A percentile compares a stretch with the other conserved stretches of the same genome.
Evolutionary conservation across 2,797 vertebrate genomes (phyloP).

Genomic region (Cyprinella venusta): DNA sequence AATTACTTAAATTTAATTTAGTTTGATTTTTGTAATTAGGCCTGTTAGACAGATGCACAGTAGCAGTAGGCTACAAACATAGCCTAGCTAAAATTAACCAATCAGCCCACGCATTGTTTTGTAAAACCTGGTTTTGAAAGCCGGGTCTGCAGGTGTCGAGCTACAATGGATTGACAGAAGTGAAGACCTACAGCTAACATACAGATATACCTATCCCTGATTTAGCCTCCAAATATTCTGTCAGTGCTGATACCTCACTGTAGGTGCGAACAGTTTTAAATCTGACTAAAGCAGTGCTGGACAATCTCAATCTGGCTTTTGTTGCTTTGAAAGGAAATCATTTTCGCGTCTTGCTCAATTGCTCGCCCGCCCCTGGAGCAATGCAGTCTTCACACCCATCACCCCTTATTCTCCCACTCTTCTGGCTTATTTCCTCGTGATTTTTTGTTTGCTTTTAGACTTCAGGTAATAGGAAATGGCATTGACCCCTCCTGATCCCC

Average conservation of each 20-base stretch:
- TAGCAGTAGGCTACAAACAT: background rate
- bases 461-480: slow-evolving; percentile 96
- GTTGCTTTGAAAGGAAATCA: slow-evolving; percentile 85
- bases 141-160: slow-evolving; percentile 42
- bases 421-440: slow-evolving; percentile 71
- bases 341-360: slow-evolving; percentile 85
- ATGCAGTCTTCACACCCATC: slow-evolving; percentile 75
- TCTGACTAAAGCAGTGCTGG: slow-evolving; percentile 81
- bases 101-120: slow-evolving; percentile 6
- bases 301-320: slow-evolving; percentile 94
- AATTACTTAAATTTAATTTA: background rate
- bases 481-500: slow-evolving; percentile 91
- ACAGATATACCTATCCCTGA: slow-evolving; percentile 72
- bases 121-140: slow-evolving; percentile 38
- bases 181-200: slow-evolving; percentile 80
- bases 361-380: slow-evolving; percentile 80
- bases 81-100: background rate
- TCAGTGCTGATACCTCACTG: slow-evolving; percentile 85
- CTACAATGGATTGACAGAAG: slow-evolving; percentile 84
- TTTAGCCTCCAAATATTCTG: slow-evolving; percentile 85
- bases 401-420: slow-evolving; percentile 64
- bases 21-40: background rate
- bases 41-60: background rate
- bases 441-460: slow-evolving; percentile 74
- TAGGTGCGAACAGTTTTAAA: slow-evolving; percentile 86